A percentile compares a stretch with the other conserved stretches of the same genome.
Evolutionary conservation across 2,888 invertebrate species (phyloP).

Genomic region (Boloria selene): DNA sequence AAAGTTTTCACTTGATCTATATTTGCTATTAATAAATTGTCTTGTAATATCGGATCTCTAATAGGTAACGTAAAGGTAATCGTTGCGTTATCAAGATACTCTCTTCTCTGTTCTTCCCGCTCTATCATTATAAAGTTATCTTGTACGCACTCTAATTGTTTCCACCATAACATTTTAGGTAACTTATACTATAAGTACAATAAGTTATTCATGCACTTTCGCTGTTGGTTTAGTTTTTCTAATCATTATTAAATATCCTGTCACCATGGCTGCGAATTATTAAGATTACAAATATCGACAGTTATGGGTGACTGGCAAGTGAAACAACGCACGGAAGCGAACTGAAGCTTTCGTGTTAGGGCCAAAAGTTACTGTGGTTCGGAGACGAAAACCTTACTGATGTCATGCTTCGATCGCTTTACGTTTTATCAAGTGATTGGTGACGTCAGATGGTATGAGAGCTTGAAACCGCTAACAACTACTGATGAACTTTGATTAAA

Average conservation of each 20-base stretch:
- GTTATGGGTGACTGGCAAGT: conserved; percentile 54
- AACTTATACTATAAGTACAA: conserved; percentile 10
- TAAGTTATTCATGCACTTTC: conserved; percentile 9
- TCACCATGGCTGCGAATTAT: conserved; percentile 70
- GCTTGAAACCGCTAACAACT: conserved; percentile 15
- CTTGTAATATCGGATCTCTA: conserved; percentile 67
- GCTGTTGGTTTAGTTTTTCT: conserved; percentile 46
- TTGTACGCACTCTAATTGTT: conserved; percentile 69
- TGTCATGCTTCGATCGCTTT: conserved; percentile 63
- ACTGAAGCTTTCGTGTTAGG: conserved; percentile 69
- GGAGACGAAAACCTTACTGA: conserved; percentile 62
- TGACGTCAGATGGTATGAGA: conserved; percentile 57
- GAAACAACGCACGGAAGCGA: conserved; percentile 63
- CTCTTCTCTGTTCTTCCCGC: conserved; percentile 66
- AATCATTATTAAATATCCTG: conserved; percentile 51
- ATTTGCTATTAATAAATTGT: conserved; percentile 69
- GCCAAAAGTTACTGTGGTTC: conserved; percentile 63
- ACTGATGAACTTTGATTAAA: conserved; percentile 9
- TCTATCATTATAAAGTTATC: conserved; percentile 69
- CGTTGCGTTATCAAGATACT: conserved; percentile 65
- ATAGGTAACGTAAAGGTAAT: conserved; percentile 65
- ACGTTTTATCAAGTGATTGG: conserved; percentile 67
- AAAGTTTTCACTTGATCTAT: conserved; percentile 84
- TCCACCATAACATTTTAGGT: conserved; percentile 78
- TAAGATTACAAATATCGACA: conserved; percentile 49